Percentiles rank a stretch among this genome's conserved stretches.
Conservation (phyloP, 2,113 vertebrate genomes). For the Lycocorax pyrrhopterus region DNA sequence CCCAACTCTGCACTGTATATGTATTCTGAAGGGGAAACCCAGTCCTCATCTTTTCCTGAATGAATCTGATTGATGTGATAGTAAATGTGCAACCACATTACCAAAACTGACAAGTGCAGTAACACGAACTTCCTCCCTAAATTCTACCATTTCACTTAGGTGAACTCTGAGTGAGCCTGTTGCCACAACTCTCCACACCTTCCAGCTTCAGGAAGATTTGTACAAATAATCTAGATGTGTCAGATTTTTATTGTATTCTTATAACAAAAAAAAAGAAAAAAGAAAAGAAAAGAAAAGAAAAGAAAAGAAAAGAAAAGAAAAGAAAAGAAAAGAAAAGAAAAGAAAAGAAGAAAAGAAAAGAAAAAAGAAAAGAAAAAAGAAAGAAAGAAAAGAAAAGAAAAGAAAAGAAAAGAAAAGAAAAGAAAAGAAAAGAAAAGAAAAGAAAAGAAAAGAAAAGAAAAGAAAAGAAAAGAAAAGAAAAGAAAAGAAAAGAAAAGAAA, state of each 20-base stretch:
- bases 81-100: background rate
- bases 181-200: background rate
- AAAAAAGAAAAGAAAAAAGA: too few relatives aligned
- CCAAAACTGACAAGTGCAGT: background rate
- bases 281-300: too few relatives aligned
- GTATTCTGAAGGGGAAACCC: background rate
- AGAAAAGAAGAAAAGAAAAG: too few relatives aligned
- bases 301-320: too few relatives aligned
- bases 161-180: background rate
- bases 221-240: background rate
- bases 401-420: too few relatives aligned
- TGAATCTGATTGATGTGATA: background rate
- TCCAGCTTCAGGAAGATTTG: background rate
- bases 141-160: background rate
- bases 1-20: background rate
- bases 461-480: too few relatives aligned
- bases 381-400: too few relatives aligned
- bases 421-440: too few relatives aligned
- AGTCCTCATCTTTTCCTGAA: background rate
- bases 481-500: too few relatives aligned
- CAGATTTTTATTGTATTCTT: background rate
- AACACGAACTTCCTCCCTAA: background rate
- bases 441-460: too few relatives aligned
- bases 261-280: conserved; percentile 35
- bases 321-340: too few relatives aligned